phyloP scores from a whole-genome alignment of 2,113 vertebrate species.

The Saccopteryx bilineata region DNA sequence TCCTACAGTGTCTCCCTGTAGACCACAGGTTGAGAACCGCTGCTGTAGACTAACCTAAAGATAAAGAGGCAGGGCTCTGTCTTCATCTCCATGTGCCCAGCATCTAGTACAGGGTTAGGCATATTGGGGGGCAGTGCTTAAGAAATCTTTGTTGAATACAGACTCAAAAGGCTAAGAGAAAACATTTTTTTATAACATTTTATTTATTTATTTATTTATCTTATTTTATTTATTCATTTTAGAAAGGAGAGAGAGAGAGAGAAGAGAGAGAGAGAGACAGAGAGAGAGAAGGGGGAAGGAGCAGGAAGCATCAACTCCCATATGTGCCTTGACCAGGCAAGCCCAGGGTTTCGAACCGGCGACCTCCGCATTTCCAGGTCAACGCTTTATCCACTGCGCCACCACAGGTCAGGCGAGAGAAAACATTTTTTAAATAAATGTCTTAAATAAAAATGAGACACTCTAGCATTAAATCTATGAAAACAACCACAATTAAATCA shows the following conservation, averaged over 20 bases:
- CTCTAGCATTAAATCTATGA: neutral
- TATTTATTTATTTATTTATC: no score
- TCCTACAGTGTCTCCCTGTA: neutral
- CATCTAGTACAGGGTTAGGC: neutral
- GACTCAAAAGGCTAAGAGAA: neutral
- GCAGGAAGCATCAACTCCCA: no score
- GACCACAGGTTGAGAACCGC: no score
- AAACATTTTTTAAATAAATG: neutral
- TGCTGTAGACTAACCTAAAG: neutral
- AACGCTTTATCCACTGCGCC: no score
- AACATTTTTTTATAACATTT: neutral
- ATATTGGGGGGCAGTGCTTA: neutral
- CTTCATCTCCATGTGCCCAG: neutral
- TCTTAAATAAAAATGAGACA: neutral
- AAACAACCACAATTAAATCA: constrained; percentile 6
- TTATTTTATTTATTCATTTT: no score
- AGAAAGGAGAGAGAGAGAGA: no score
- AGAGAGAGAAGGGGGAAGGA: no score
- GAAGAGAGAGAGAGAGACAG: no score
- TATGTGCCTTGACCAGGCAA: no score
- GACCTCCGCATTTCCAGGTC: no score
- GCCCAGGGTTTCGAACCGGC: no score
- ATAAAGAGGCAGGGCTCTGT: neutral
- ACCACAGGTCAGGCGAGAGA: no score
- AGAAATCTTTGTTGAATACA: neutral